phyloP scores from a whole-genome alignment of 2,888 invertebrate species.

The Asteroscopus sphinx region DNA sequence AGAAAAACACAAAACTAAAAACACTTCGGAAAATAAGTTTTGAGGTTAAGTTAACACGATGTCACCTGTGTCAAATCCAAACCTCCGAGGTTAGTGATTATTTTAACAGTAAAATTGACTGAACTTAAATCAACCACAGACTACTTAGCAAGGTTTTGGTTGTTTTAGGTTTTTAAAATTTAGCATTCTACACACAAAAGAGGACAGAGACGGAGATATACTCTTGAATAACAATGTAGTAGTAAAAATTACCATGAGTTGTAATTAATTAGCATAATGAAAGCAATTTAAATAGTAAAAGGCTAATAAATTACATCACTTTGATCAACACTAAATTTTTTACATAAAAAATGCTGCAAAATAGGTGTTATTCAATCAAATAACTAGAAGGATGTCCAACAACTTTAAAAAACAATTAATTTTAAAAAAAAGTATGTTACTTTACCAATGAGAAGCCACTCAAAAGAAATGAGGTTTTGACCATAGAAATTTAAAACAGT shows the following conservation, averaged over 20 bases:
- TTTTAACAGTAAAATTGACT: no score
- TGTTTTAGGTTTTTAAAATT: no score
- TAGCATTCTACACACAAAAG: no score
- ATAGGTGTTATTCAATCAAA: constrained; percentile 8
- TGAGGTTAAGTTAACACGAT: no score
- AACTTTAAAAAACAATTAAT: constrained; percentile 4
- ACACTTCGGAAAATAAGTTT: no score
- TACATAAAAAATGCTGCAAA: neutral
- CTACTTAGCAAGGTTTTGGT: no score
- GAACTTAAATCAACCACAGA: no score
- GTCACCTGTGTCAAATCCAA: no score
- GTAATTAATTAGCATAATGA: constrained; percentile 28
- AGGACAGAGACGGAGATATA: no score
- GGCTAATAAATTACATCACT: constrained; percentile 43
- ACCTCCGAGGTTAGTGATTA: no score
- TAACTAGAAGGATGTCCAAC: constrained; percentile 10
- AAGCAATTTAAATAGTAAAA: constrained; percentile 35
- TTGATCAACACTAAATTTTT: constrained; percentile 3
- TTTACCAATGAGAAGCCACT: constrained; percentile 3
- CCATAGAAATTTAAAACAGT: constrained; percentile 31
- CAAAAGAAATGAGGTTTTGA: constrained; percentile 13
- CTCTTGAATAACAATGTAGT: neutral
- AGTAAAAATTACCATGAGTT: constrained; percentile 24
- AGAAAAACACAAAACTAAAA: no score
- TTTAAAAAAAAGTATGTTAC: constrained; percentile 7